These are phyloP conservation scores for Ceuthmochares aereus DNA, from an alignment of 2,113 vertebrate genomes.

Conservation along the genomic window DNA sequence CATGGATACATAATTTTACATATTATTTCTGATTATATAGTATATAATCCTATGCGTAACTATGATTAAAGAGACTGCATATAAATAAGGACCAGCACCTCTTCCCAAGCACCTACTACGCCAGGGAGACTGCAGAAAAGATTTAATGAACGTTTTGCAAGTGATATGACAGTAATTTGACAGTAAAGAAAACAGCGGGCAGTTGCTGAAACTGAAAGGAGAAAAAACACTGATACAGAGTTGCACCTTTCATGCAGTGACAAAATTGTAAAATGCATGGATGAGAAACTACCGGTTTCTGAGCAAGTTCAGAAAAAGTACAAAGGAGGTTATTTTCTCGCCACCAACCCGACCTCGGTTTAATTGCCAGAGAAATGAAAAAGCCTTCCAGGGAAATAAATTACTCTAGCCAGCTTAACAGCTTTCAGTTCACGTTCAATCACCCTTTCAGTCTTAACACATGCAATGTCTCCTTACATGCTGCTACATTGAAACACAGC, in stretches of 20 bases:
- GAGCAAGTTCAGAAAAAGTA: not conserved
- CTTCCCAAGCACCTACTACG: not conserved
- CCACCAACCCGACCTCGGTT: not conserved
- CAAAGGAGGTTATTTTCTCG: not conserved
- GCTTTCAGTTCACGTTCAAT: not conserved
- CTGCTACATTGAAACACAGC: not conserved
- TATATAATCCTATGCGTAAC: not conserved
- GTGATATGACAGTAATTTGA: not conserved
- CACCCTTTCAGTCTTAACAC: not conserved
- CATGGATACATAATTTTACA: not conserved
- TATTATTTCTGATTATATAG: not conserved
- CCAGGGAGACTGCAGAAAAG: not conserved
- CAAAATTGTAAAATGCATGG: not conserved
- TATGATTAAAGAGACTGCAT: not conserved
- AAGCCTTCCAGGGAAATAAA: not conserved
- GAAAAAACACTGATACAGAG: not conserved
- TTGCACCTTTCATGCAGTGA: not conserved
- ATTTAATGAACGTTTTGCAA: not conserved
- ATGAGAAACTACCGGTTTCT: not conserved
- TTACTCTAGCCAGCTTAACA: not conserved
- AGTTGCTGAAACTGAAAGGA: not conserved
- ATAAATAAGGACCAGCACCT: not conserved
- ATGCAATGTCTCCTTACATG: not conserved
- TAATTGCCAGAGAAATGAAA: not conserved
- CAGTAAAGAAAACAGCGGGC: not conserved